These are phyloP conservation scores for Callithrix jacchus DNA, from an alignment of 2,113 vertebrate genomes.

Conservation along the genomic window DNA sequence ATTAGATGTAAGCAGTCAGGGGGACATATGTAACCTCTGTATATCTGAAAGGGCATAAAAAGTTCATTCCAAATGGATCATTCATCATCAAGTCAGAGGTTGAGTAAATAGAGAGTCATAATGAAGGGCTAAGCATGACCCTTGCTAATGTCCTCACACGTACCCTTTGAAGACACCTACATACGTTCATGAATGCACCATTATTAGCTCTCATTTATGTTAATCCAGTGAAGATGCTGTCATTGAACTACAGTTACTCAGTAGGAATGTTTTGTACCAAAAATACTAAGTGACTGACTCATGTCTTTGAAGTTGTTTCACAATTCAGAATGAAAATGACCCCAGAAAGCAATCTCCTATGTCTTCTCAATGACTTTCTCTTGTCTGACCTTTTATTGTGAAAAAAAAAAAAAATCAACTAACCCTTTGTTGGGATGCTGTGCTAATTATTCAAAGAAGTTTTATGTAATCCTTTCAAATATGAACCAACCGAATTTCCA, in stretches of 20 bases:
- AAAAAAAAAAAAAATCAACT: conserved; percentile 51
- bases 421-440: conserved; percentile 54
- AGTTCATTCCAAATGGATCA: background rate
- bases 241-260: background rate
- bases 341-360: conserved; percentile 31
- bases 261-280: conserved; percentile 26
- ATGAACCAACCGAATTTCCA: conserved; percentile 46
- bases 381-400: conserved; percentile 62
- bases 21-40: background rate
- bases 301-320: conserved; percentile 62
- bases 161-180: conserved; percentile 25
- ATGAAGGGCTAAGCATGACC: background rate
- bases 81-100: background rate
- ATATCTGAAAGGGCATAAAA: background rate
- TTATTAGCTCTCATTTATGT: conserved; percentile 23
- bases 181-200: background rate
- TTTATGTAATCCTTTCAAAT: conserved; percentile 51
- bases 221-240: background rate
- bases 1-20: background rate
- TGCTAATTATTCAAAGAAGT: conserved; percentile 50
- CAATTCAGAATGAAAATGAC: conserved; percentile 64
- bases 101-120: conserved; percentile 17
- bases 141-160: background rate
- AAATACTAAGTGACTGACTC: conserved; percentile 59
- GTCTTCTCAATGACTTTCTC: conserved; percentile 66